These are phyloP conservation scores for Drosophila parvula DNA, from an alignment of 1,140 invertebrate species.

Conservation along the genomic window DNA sequence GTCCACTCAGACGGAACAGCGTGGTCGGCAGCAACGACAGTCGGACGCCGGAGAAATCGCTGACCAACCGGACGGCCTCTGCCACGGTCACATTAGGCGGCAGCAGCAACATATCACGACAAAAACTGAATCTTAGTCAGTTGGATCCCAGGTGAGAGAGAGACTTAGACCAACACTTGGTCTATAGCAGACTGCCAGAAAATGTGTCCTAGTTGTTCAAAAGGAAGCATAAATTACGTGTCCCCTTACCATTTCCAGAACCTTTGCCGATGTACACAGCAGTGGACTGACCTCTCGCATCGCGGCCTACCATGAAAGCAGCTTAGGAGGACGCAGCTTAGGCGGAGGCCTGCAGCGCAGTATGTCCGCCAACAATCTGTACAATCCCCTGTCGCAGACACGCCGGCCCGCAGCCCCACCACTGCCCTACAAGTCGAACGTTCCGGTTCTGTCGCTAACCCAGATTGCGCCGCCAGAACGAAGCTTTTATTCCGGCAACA, in stretches of 20 bases:
- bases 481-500: constrained; percentile 68
- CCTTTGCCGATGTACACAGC: constrained; percentile 84
- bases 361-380: constrained; percentile 71
- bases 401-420: constrained; percentile 67
- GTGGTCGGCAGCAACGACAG: constrained; percentile 13
- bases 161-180: no score
- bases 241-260: constrained; percentile 30
- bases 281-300: constrained; percentile 84
- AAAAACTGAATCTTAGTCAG: constrained; percentile 71
- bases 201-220: background rate
- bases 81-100: constrained; percentile 7
- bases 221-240: background rate
- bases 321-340: constrained; percentile 8
- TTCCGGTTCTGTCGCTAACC: constrained; percentile 75
- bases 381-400: constrained; percentile 74
- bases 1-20: constrained; percentile 17
- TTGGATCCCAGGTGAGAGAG: constrained; percentile 70
- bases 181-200: background rate
- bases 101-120: constrained; percentile 37
- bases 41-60: constrained; percentile 17
- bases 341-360: constrained; percentile 61
- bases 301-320: constrained; percentile 81
- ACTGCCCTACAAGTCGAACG: constrained; percentile 65
- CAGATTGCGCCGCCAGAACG: constrained; percentile 83
- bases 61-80: constrained; percentile 13